These are phyloP conservation scores for Platynereis dumerilii DNA, from an alignment of 2,888 invertebrate genomes.

Conservation along the genomic window DNA sequence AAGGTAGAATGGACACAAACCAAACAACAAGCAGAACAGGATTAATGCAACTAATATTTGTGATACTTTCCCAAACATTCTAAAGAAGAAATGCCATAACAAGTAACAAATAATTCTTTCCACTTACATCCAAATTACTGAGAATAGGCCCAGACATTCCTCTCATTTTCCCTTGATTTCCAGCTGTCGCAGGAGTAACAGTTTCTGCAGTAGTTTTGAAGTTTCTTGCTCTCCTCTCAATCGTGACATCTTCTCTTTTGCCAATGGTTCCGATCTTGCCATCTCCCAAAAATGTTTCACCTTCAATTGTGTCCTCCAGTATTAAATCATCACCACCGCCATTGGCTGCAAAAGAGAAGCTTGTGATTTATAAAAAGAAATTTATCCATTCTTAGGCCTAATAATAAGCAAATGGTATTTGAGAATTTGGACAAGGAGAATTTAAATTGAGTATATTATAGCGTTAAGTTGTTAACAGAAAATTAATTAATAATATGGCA, in stretches of 20 bases:
- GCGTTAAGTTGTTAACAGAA: no score
- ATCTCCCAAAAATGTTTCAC: constrained; percentile 50
- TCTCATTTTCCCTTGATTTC: constrained; percentile 35
- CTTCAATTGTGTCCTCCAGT: constrained; percentile 53
- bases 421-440: no score
- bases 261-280: constrained; percentile 48
- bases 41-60: no score
- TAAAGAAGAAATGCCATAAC: no score
- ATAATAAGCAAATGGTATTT: no score
- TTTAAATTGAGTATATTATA: no score
- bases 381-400: neutral
- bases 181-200: neutral
- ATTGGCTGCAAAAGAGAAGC: neutral
- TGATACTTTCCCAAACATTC: no score
- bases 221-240: no score
- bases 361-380: neutral
- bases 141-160: constrained; percentile 45
- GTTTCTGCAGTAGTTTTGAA: neutral
- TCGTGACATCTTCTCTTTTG: neutral
- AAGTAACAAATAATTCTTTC: no score
- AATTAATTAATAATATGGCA: no score
- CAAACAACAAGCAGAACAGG: no score
- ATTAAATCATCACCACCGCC: constrained; percentile 41
- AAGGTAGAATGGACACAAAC: no score
- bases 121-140: constrained; percentile 46